These are phyloP conservation scores for Siphonodentalium dalli DNA, from an alignment of 2,888 invertebrate genomes.

Conservation along the genomic window DNA sequence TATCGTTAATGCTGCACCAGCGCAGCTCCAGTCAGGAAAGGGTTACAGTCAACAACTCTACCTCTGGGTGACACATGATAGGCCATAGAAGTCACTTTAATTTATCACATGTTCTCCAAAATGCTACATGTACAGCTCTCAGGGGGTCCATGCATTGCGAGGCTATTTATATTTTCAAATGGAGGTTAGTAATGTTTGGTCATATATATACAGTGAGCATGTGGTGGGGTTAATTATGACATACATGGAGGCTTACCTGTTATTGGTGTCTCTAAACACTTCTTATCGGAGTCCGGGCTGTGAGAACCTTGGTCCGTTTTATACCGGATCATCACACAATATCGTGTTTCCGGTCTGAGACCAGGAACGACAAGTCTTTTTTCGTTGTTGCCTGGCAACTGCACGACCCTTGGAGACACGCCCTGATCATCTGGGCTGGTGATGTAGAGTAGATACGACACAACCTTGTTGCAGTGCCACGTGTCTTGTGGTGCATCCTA, in stretches of 20 bases:
- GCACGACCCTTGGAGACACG: conserved; percentile 11
- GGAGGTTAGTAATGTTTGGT: no score
- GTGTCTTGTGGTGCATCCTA: conserved; percentile 39
- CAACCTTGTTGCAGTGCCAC: conserved; percentile 45
- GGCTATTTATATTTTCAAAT: no score
- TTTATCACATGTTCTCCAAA: no score
- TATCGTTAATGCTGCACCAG: no score
- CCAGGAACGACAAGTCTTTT: conserved; percentile 39
- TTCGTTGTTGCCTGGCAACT: conserved; percentile 27
- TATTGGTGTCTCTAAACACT: conserved; percentile 44
- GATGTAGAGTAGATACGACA: conserved; percentile 38
- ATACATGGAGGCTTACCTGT: conserved; percentile 45
- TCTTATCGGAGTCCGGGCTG: conserved; percentile 40
- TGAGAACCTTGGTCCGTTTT: conserved; percentile 38
- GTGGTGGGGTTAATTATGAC: no score
- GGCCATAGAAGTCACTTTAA: no score
- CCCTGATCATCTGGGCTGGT: conserved; percentile 16
- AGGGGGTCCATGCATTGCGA: no score
- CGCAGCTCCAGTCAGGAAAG: no score
- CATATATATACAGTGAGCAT: no score
- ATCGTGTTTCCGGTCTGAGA: conserved; percentile 43
- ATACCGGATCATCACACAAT: conserved; percentile 45
- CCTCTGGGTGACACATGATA: no score
- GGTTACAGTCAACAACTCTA: no score
- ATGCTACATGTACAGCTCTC: no score